These are phyloP conservation scores for Smutsia temminckii DNA, from an alignment of 2,797 vertebrate genomes.

Conservation along the genomic window DNA sequence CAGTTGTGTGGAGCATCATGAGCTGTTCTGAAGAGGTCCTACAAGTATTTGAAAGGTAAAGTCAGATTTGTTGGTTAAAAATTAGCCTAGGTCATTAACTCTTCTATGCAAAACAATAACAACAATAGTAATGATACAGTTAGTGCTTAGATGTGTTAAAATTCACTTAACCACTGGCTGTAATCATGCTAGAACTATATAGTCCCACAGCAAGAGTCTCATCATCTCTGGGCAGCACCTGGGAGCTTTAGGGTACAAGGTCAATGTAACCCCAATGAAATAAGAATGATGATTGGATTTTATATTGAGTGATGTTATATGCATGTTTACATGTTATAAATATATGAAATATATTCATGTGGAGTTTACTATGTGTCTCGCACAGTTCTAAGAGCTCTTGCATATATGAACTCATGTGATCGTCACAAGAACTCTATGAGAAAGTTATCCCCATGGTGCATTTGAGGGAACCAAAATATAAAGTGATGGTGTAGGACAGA, in stretches of 20 bases:
- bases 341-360: not conserved
- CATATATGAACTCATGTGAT: not conserved
- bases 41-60: not conserved
- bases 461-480: not conserved
- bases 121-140: not conserved
- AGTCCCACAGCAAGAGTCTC: not conserved
- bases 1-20: not conserved
- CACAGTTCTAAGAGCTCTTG: not conserved
- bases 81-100: not conserved
- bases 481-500: not conserved
- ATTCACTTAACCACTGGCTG: not conserved
- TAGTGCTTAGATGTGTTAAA: not conserved
- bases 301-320: not conserved
- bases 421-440: not conserved
- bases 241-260: not conserved
- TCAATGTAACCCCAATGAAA: not conserved
- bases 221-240: not conserved
- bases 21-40: not conserved
- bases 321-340: not conserved
- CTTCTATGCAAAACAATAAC: not conserved
- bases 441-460: fast-evolving
- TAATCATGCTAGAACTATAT: not conserved
- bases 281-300: not conserved
- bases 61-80: not conserved
- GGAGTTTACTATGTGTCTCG: not conserved